These are phyloP conservation scores for Phaonia tiefii DNA, from an alignment of 2,888 invertebrate genomes.

Conservation along the genomic window DNA sequence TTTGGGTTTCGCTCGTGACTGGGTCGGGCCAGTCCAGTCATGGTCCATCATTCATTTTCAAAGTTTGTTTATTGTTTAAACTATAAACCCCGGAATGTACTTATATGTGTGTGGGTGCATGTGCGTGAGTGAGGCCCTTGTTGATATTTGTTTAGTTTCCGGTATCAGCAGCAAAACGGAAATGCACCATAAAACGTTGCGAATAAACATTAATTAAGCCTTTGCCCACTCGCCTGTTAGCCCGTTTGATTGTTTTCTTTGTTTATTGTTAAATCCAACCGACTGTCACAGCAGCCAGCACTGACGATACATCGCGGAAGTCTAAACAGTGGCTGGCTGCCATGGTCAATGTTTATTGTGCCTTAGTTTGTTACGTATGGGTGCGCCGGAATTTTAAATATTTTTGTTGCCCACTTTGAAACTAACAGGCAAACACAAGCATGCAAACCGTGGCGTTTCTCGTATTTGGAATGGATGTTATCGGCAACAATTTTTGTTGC, in stretches of 20 bases:
- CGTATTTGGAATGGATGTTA: constrained; percentile 1
- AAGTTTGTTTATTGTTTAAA: constrained; percentile 55
- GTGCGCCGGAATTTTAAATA: constrained; percentile 45
- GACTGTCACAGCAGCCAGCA: background rate
- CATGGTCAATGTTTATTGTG: no score
- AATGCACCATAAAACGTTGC: constrained; percentile 61
- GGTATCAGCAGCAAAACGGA: constrained; percentile 54
- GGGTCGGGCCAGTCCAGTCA: background rate
- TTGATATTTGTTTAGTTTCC: constrained; percentile 63
- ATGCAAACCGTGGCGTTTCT: background rate
- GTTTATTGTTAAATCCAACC: constrained; percentile 59
- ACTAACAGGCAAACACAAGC: background rate
- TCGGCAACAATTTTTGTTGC: constrained; percentile 8
- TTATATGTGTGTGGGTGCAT: background rate
- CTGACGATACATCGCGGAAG: constrained; percentile 40
- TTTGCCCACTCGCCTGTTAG: constrained; percentile 33
- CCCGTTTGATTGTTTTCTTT: constrained; percentile 62
- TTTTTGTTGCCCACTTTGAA: constrained; percentile 10
- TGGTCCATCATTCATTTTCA: constrained; percentile 19
- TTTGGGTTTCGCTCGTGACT: constrained; percentile 4
- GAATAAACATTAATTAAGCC: constrained; percentile 66
- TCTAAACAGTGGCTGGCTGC: constrained; percentile 50
- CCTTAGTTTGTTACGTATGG: constrained; percentile 24
- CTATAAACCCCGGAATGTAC: constrained; percentile 15
- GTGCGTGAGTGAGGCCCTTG: constrained; percentile 2